A percentile compares a stretch with the other conserved stretches of the same genome.
Evolutionary conservation across 2,797 vertebrate species (phyloP).

Genomic region (Psittacula derbiana): DNA sequence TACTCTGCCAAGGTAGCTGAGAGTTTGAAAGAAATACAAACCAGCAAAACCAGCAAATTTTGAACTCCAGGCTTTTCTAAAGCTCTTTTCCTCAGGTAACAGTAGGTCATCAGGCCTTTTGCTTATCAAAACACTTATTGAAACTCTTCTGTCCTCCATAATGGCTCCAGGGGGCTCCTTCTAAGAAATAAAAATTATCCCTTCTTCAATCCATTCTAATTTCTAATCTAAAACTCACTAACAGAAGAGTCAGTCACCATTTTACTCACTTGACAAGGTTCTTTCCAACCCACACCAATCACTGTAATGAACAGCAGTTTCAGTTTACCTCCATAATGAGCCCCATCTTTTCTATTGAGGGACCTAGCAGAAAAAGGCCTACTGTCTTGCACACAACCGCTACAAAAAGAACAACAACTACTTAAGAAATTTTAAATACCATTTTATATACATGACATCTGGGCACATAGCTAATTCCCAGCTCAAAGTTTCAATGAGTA

Average conservation of each 20-base stretch:
- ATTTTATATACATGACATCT: not conserved
- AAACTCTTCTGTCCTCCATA: not conserved
- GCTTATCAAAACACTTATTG: not conserved
- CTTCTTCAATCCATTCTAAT: not conserved
- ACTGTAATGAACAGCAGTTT: not conserved
- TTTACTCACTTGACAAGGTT: not conserved
- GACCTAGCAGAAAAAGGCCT: not conserved
- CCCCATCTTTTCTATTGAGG: not conserved
- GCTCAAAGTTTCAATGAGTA: not conserved
- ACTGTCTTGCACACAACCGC: not conserved
- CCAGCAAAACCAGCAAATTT: not conserved
- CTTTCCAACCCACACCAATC: not conserved
- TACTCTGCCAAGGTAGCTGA: not conserved
- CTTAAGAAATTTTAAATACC: not conserved
- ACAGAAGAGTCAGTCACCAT: not conserved
- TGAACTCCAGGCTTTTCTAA: not conserved
- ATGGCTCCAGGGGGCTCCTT: not conserved
- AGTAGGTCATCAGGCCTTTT: not conserved
- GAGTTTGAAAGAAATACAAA: not conserved
- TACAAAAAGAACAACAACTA: not conserved
- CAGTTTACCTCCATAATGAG: not conserved
- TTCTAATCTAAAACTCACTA: not conserved
- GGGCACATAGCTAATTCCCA: not conserved
- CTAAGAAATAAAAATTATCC: not conserved
- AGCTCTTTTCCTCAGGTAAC: not conserved